A percentile compares a stretch with the other conserved stretches of the same genome.
These are phyloP conservation scores for Protosalanx chinensis DNA, from an alignment of 2,797 vertebrate species.

Conservation along the genomic window DNA sequence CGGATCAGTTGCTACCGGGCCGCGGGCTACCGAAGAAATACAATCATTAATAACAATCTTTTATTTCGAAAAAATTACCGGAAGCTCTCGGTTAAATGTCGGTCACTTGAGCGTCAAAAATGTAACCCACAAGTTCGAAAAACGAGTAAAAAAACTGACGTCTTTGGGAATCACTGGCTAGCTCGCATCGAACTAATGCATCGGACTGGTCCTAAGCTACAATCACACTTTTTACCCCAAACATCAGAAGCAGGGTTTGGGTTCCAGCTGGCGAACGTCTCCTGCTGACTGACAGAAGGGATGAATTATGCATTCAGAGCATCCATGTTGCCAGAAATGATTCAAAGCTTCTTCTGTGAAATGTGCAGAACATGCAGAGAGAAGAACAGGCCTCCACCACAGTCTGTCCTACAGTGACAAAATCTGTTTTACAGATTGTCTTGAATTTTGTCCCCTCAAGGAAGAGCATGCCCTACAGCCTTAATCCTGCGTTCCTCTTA, in stretches of 20 bases:
- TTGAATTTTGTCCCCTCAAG: slow-evolving; percentile 33
- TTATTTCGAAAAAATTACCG: too few species aligned
- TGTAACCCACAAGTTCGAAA: too few species aligned
- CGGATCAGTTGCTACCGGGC: too few species aligned
- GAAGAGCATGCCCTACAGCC: slow-evolving; percentile 6
- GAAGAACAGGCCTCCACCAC: slow-evolving; percentile 32
- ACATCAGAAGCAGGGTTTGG: not conserved
- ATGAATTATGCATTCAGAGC: slow-evolving; percentile 50
- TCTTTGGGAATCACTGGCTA: too few species aligned
- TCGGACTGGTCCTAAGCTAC: not conserved
- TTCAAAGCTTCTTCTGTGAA: slow-evolving; percentile 69
- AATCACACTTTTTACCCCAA: not conserved
- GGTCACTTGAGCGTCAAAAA: too few species aligned
- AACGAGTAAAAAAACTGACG: too few species aligned
- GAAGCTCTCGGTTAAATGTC: too few species aligned
- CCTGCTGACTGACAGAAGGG: slow-evolving; percentile 22
- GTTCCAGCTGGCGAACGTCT: too few species aligned
- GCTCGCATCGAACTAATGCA: too few species aligned
- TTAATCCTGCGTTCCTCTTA: slow-evolving; percentile 17
- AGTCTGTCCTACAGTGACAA: slow-evolving; percentile 44
- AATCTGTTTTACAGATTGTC: slow-evolving; percentile 57
- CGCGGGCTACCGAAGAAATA: too few species aligned
- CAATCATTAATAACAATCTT: too few species aligned
- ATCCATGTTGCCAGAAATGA: slow-evolving; percentile 45
- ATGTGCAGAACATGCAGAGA: slow-evolving; percentile 61